Evolutionary conservation across 1,140 invertebrate genomes (phyloP).

Genomic region (Mizuhopecten yessoensis): DNA sequence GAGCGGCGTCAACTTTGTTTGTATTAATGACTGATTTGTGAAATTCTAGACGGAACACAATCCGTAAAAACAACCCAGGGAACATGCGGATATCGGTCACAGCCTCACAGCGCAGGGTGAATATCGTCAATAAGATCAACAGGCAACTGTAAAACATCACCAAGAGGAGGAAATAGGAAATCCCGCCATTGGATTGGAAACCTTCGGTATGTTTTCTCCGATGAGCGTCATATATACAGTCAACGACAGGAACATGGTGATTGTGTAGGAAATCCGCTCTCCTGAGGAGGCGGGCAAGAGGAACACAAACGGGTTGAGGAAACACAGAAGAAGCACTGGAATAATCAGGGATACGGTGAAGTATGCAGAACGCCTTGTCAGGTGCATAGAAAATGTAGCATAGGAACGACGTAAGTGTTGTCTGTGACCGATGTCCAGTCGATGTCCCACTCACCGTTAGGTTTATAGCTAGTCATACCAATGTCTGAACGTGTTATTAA

Average conservation of each 20-base stretch:
- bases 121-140: slow-evolving; percentile 51
- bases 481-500: not conserved
- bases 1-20: not conserved
- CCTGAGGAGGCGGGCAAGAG: slow-evolving; percentile 86
- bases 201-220: slow-evolving; percentile 86
- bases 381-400: slow-evolving; percentile 21
- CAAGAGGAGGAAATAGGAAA: slow-evolving; percentile 56
- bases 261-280: slow-evolving; percentile 85
- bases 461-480: slow-evolving; percentile 42
- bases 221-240: slow-evolving; percentile 86
- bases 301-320: slow-evolving; percentile 85
- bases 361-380: slow-evolving; percentile 63
- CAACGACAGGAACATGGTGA: slow-evolving; percentile 86
- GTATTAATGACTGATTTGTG: not conserved
- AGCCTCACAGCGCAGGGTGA: slow-evolving; percentile 46
- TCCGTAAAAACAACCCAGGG: not conserved
- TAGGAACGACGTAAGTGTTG: slow-evolving; percentile 36
- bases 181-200: slow-evolving; percentile 82
- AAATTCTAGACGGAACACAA: not conserved
- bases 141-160: slow-evolving; percentile 51
- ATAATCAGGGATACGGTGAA: slow-evolving; percentile 86
- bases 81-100: not conserved
- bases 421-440: not conserved
- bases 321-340: slow-evolving; percentile 86
- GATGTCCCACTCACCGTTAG: slow-evolving; percentile 50